A percentile compares a stretch with the other conserved stretches of the same genome.
Conservation (phyloP, 2,797 vertebrate genomes). For the Danio jaintianensis region DNA sequence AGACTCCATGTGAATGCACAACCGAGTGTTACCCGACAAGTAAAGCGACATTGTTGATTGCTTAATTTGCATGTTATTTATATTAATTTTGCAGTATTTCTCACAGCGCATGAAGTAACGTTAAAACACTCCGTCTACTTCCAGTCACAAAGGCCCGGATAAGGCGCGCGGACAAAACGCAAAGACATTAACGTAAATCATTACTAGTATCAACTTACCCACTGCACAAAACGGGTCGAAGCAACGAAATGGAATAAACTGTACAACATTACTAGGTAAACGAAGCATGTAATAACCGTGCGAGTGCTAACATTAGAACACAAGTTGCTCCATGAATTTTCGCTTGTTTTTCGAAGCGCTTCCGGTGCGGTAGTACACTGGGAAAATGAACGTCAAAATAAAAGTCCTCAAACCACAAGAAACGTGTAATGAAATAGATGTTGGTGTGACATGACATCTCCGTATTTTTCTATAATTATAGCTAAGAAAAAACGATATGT, state of each 20-base stretch:
- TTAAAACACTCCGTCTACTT: neutral
- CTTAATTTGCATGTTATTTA: neutral
- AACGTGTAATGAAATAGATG: neutral
- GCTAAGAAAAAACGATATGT: neutral
- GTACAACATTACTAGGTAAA: neutral
- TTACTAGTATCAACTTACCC: constrained; percentile 18
- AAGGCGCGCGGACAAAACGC: neutral
- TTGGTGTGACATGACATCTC: no score
- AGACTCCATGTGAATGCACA: no score
- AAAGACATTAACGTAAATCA: neutral
- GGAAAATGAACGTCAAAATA: constrained; percentile 8
- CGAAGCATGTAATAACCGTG: neutral
- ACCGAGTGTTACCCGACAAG: neutral
- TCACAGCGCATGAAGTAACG: neutral
- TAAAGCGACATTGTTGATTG: neutral
- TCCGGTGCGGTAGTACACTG: neutral
- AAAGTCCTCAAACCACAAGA: neutral
- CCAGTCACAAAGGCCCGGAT: constrained; percentile 5
- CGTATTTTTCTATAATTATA: no score
- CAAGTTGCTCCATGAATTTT: neutral
- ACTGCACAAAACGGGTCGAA: neutral
- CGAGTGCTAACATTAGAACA: neutral
- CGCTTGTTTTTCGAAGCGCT: constrained; percentile 1
- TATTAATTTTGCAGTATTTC: neutral
- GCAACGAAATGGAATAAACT: neutral